Percentiles rank a stretch among this genome's conserved stretches.
Conservation (phyloP, 2,888 invertebrate genomes). For the Scotopteryx bipunctaria region DNA sequence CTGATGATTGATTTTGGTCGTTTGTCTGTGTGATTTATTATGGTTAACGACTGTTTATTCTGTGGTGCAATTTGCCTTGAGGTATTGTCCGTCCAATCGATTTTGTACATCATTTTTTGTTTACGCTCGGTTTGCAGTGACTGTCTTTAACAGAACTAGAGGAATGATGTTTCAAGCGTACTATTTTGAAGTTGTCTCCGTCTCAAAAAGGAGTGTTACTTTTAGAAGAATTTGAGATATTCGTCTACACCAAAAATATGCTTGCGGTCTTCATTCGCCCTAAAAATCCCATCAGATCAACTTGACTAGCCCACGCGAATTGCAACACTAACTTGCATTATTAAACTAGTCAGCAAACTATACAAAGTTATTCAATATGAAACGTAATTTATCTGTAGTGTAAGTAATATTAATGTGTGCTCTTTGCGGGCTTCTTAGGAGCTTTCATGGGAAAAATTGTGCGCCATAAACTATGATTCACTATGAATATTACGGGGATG, state of each 20-base stretch:
- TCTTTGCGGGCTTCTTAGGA: constrained; percentile 55
- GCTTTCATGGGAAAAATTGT: constrained; percentile 72
- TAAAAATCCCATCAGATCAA: no score
- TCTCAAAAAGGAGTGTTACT: no score
- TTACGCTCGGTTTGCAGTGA: background rate
- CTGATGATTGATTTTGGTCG: constrained; percentile 63
- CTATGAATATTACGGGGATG: constrained; percentile 70
- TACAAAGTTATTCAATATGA: constrained; percentile 56
- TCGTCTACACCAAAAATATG: no score
- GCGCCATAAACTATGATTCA: constrained; percentile 75
- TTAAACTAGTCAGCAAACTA: constrained; percentile 39
- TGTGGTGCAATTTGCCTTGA: constrained; percentile 3
- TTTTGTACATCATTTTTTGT: background rate
- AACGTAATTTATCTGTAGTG: constrained; percentile 63
- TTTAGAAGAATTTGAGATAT: no score
- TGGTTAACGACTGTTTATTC: constrained; percentile 39
- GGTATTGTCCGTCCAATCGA: constrained; percentile 1
- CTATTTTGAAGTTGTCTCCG: no score
- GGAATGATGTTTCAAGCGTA: no score
- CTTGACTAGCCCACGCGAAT: no score
- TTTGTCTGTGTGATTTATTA: constrained; percentile 50
- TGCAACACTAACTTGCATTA: constrained; percentile 23
- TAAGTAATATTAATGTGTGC: constrained; percentile 71
- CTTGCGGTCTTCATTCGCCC: no score
- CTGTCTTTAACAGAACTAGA: background rate